phyloP scores from a whole-genome alignment of 2,797 vertebrate genomes.

The Falco berigora region DNA sequence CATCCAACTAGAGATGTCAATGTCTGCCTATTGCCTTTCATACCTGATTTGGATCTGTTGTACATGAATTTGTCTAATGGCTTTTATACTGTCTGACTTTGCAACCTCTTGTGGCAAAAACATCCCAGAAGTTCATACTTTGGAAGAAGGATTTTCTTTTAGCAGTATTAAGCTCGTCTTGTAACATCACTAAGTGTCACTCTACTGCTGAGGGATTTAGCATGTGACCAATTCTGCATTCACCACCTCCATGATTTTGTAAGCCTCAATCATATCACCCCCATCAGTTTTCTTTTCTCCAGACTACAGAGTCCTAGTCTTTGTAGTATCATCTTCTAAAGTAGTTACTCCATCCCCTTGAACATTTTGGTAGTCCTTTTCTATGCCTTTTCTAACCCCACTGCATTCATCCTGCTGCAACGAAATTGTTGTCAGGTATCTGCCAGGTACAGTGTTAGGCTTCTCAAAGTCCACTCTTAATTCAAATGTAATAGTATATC shows the following conservation, averaged over 20 bases:
- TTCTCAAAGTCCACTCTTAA: background rate
- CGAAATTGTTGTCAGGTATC: background rate
- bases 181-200: background rate
- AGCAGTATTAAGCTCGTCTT: background rate
- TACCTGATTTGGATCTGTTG: background rate
- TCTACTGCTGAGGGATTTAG: background rate
- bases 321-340: background rate
- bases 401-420: background rate
- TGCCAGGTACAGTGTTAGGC: background rate
- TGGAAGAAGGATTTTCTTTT: background rate
- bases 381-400: background rate
- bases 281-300: background rate
- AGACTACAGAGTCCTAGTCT: background rate
- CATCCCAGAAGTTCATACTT: background rate
- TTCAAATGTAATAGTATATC: background rate
- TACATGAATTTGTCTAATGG: background rate
- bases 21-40: background rate
- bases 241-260: background rate
- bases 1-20: background rate
- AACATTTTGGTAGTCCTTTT: background rate
- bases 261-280: background rate
- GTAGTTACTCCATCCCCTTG: background rate
- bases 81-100: background rate
- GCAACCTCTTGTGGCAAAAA: background rate
- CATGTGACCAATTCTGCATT: background rate